Conservation (phyloP, 2,797 vertebrate species). For the Acanthornis magna region DNA sequence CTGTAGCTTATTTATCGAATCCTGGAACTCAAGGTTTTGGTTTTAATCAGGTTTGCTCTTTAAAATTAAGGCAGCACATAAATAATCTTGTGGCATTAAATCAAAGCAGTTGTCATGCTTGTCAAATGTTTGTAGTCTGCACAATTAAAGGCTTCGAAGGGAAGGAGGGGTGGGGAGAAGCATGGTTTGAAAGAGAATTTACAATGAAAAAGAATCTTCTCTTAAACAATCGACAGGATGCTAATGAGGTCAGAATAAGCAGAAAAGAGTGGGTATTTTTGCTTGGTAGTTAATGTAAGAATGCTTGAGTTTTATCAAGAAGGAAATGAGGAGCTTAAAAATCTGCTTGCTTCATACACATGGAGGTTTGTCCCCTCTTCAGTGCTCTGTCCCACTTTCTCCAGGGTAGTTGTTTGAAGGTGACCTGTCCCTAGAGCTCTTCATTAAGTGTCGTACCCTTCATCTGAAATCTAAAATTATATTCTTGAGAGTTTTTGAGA, state of each 20-base stretch:
- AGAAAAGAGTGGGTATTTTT: not conserved
- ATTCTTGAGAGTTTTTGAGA: not conserved
- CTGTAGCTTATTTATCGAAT: not conserved
- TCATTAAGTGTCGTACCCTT: not conserved
- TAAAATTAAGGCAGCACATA: slow-evolving; percentile 41
- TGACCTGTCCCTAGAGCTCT: not conserved
- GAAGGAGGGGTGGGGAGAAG: not conserved
- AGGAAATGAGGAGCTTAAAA: not conserved
- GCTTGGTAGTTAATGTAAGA: not conserved
- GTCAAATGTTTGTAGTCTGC: slow-evolving; percentile 18
- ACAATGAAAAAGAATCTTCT: slow-evolving; percentile 33
- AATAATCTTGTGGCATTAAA: slow-evolving; percentile 25
- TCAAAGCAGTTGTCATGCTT: slow-evolving; percentile 24
- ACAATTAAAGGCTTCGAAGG: not conserved
- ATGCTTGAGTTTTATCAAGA: not conserved
- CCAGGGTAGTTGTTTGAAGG: not conserved
- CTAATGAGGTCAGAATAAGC: slow-evolving; percentile 42
- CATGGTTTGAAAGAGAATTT: slow-evolving; percentile 45
- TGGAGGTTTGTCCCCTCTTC: not conserved
- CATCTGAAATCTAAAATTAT: slow-evolving; percentile 12
- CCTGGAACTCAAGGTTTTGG: not conserved
- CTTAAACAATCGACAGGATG: slow-evolving; percentile 36
- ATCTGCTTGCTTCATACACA: not conserved
- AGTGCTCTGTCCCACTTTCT: not conserved
- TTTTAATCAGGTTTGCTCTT: slow-evolving; percentile 31